Conservation (phyloP, 2,113 vertebrate species). For the Lamprologus speciosus region DNA sequence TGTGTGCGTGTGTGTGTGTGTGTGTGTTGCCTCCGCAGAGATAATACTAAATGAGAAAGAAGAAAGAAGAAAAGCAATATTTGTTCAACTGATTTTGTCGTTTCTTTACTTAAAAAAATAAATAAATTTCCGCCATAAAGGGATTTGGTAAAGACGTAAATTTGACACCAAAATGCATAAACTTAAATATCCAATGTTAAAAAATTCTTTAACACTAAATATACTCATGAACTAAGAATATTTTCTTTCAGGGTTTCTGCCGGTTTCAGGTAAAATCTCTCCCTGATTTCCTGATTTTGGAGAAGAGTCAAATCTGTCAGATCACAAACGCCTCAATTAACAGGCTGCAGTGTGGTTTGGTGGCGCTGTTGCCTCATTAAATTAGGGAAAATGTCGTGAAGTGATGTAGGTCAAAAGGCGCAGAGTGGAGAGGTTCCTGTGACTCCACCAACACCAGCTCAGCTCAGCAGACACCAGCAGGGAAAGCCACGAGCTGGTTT, state of each 20-base stretch:
- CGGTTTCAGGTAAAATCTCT: not conserved
- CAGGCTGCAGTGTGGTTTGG: not conserved
- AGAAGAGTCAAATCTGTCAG: accelerated
- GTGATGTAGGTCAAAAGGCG: not conserved
- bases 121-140: accelerated
- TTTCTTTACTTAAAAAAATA: not conserved
- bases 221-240: not conserved
- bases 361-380: not conserved
- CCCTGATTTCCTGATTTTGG: not conserved
- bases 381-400: not conserved
- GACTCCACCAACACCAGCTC: not conserved
- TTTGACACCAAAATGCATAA: not conserved
- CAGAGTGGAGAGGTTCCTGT: not conserved
- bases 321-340: not conserved
- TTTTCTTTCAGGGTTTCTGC: not conserved
- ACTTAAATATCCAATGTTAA: not conserved
- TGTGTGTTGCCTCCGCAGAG: too few relatives aligned
- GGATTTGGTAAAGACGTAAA: not conserved
- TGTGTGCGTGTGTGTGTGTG: too few relatives aligned
- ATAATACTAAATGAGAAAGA: too few relatives aligned
- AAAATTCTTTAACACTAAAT: not conserved
- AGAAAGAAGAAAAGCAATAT: not conserved
- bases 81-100: not conserved
- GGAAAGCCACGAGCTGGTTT: not conserved
- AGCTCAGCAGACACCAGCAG: not conserved